Base-by-base conservation (phyloP, 2,888 invertebrate genomes). In the Xanthorhoe spadicearia region DNA sequence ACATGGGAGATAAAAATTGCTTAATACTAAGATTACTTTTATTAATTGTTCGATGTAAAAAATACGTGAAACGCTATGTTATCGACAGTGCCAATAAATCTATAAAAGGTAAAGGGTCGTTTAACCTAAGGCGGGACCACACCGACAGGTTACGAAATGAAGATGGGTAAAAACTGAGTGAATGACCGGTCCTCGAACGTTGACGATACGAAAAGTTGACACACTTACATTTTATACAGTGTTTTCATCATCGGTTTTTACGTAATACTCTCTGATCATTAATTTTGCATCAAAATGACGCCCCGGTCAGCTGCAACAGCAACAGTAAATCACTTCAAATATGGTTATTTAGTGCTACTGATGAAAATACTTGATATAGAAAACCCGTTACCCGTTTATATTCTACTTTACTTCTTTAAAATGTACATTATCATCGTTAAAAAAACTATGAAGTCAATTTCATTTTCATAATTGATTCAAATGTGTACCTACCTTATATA, bases 121-220 rank as follows among this genome's bases (percentile, higher is more conserved):
- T 76, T 70, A 74, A 64, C 69, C 58, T 67, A 66, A 61, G 63
- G 70, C 66, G 71, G 70, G 72, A 74, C 71, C 74, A 74, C 74
- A 65, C 64, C 58, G 53, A 61, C 57, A 19, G 46, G 54, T 74
- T 74, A 66, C 69, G 67, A 80, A 86, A 88, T 77, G 70, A 74
- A 77, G 77, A 81, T 77, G 77, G 77, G 80, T 81, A 83, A 85
- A 83, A 84, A 84, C 81, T 85, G 82, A 83, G 85, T 78, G 82
- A 84, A 81, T 76, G 80, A 81, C 79, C 80, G 77, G 77, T 78
- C 78, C 77, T 77, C 78, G 76, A 74, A 18, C 75, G 75, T 76
- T 64, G 78, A 78, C 75, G 77, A 80, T 77, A 73, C 74, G 74
- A 78, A 75, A 74, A 79, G 79, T 79, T 82, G 82, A 80, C 82